These are phyloP conservation scores for Turnix velox DNA, from an alignment of 2,113 vertebrate genomes.

Conservation along the genomic window DNA sequence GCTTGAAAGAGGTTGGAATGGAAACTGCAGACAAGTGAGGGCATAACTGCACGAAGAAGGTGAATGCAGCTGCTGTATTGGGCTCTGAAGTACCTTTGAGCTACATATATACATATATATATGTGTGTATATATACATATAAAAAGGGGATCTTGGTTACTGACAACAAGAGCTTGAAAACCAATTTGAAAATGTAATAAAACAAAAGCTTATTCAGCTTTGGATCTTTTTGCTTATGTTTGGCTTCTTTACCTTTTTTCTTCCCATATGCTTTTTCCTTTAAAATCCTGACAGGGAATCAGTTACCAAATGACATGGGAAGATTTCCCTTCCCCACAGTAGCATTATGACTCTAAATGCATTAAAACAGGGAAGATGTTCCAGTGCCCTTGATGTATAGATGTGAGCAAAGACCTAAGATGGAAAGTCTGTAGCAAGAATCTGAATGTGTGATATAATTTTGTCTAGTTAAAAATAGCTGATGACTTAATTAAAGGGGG, in stretches of 20 bases:
- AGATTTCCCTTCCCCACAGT: not conserved
- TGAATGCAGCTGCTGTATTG: not conserved
- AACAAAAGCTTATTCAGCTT: not conserved
- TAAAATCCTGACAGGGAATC: not conserved
- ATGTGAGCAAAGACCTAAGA: not conserved
- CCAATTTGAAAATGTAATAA: not conserved
- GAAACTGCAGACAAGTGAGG: not conserved
- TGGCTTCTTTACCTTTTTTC: not conserved
- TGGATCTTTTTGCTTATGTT: not conserved
- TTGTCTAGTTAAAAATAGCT: conserved; percentile 44
- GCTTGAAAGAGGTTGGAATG: not conserved
- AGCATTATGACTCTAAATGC: not conserved
- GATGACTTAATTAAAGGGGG: conserved; percentile 14
- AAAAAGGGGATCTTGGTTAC: not conserved
- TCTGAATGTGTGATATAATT: conserved; percentile 13
- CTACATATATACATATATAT: not conserved
- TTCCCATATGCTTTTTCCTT: not conserved
- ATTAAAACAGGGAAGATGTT: not conserved
- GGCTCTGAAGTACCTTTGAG: not conserved
- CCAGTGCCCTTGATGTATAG: not conserved
- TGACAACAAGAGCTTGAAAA: not conserved
- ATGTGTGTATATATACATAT: not conserved
- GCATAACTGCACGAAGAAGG: not conserved
- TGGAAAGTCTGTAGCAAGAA: not conserved
- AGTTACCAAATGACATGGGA: not conserved